Base-by-base conservation (phyloP, 2,113 vertebrate species). In the Aegotheles bennettii region DNA sequence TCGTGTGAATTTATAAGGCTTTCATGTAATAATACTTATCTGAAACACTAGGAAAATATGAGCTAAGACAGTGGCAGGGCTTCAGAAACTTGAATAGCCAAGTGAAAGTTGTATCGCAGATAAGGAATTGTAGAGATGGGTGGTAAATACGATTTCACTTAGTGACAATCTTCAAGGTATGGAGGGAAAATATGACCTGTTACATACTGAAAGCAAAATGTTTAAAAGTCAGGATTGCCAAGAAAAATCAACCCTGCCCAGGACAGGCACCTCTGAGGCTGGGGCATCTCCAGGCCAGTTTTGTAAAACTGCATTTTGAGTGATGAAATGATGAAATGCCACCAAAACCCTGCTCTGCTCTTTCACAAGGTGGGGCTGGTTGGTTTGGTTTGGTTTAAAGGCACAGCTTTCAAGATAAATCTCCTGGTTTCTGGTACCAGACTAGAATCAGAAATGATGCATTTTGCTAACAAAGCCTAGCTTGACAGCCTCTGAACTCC, bases 351-450 rank as follows among this genome's bases (percentile, higher is more conserved):
- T 28, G 36, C 14, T 88, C 38, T 36, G 33, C 78, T 40, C n/a
- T 25, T 18, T 48, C 56, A 18, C 1, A 0, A 26, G 10, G 8
- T 25, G 7, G 0, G 2, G 4, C 10, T 3, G 56, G 24, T 23
- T 59, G 23, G 8, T 50, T 80, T 47, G 16, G 4, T 93, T 71
- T 54, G 16, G 28, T 87, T 64, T 20, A 42, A 69, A 84, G 9
- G 40, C 64, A 38, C 0, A 3, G 16, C 26, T 54, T 95, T 74
- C 61, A 81, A 33, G 36, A 81, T 7, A 87, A 87, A 81, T 33
- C 54, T 73, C 47, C 8, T 14, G 18, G 51, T 54, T 87, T 56
- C 36, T 65, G 35, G 23, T 65, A 18, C 26, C 69, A 82, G 50
- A 13, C 29, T 48, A 50, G 74, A 87, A 64, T 81, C 33, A 74